A percentile compares a stretch with the other conserved stretches of the same genome.
These are phyloP conservation scores for Drosophila mayaguana DNA, from an alignment of 2,888 invertebrate species.

Conservation along the genomic window DNA sequence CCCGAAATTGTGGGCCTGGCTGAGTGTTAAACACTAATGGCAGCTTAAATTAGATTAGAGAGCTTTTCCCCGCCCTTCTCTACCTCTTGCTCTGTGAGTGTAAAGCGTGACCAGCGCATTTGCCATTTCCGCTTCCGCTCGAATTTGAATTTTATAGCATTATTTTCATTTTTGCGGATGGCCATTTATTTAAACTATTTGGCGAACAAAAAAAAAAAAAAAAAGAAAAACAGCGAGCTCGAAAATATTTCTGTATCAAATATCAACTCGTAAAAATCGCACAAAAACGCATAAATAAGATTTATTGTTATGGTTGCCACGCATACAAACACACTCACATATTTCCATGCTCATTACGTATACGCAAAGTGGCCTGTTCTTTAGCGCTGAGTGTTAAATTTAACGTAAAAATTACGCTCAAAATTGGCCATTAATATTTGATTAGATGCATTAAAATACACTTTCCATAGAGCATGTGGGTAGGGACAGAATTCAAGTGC, in stretches of 20 bases:
- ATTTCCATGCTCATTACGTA: constrained; percentile 50
- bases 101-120: constrained; percentile 74
- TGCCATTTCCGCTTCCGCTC: constrained; percentile 49
- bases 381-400: constrained; percentile 64
- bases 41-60: constrained; percentile 79
- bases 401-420: constrained; percentile 63
- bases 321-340: constrained; percentile 16
- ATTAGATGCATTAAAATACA: constrained; percentile 40
- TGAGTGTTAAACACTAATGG: constrained; percentile 78
- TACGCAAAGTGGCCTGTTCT: constrained; percentile 18
- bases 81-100: constrained; percentile 5
- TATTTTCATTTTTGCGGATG: constrained; percentile 33
- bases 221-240: neutral
- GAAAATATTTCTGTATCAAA: constrained; percentile 48
- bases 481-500: neutral
- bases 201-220: constrained; percentile 20
- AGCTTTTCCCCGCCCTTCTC: neutral
- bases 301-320: constrained; percentile 69
- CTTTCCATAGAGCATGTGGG: constrained; percentile 8
- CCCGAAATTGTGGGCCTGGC: constrained; percentile 22
- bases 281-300: constrained; percentile 77
- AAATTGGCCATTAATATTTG: constrained; percentile 70
- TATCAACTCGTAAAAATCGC: constrained; percentile 78
- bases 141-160: constrained; percentile 69
- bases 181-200: constrained; percentile 76